Evolutionary conservation across 2,797 vertebrate genomes (phyloP).

Genomic region (Propithecus perrieri): DNA sequence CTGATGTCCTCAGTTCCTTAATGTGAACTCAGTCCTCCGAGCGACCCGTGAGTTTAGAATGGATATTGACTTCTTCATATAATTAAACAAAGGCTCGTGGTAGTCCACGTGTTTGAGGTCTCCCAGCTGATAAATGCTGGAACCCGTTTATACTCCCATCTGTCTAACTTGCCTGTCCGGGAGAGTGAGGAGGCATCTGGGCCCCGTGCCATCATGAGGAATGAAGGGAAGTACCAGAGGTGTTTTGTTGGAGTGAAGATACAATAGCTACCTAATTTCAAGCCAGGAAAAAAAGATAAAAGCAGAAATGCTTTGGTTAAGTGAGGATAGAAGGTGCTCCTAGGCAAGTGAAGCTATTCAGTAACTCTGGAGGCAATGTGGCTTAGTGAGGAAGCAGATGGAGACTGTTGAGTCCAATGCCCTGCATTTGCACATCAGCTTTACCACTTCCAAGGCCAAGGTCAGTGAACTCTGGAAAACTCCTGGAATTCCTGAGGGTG

Average conservation of each 20-base stretch:
- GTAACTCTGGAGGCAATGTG: background rate
- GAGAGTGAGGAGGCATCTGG: background rate
- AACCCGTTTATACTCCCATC: rapidly evolving
- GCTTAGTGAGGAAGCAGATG: background rate
- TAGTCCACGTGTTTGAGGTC: background rate
- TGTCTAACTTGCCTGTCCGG: background rate
- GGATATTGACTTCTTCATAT: background rate
- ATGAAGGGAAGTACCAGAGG: background rate
- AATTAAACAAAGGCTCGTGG: background rate
- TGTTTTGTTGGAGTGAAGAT: background rate
- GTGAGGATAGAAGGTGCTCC: background rate
- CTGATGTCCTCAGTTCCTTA: background rate
- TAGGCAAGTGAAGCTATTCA: background rate
- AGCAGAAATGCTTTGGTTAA: background rate
- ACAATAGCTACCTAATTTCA: background rate
- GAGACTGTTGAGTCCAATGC: too few species aligned
- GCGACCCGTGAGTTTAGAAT: background rate
- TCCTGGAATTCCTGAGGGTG: too few species aligned
- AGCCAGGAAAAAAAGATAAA: background rate
- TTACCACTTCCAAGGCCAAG: background rate
- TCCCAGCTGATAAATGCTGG: background rate
- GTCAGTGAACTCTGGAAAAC: background rate
- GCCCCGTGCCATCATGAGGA: rapidly evolving
- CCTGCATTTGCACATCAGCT: too few species aligned
- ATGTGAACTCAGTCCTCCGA: background rate